These are phyloP conservation scores for Hypsopygia costalis DNA, from an alignment of 2,888 invertebrate genomes.

Conservation along the genomic window DNA sequence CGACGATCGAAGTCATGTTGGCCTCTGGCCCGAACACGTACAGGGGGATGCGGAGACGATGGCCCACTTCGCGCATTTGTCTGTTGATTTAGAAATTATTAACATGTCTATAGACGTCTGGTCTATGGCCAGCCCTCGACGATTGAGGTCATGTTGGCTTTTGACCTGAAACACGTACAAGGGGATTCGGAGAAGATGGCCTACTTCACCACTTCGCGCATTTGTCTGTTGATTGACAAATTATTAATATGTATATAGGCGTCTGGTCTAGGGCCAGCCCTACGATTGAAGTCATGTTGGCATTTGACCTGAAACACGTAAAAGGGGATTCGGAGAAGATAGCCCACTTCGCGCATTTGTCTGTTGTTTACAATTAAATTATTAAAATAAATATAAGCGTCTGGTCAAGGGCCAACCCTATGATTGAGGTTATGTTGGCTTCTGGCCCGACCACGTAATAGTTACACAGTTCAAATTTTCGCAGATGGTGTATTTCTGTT, in stretches of 20 bases:
- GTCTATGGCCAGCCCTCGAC: slow-evolving; percentile 98
- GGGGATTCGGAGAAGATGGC: slow-evolving; percentile 91
- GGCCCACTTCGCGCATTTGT: slow-evolving; percentile 94
- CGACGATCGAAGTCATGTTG: slow-evolving; percentile 99
- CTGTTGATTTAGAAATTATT: slow-evolving; percentile 43
- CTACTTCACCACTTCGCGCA: slow-evolving; percentile 96
- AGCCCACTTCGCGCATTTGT: slow-evolving; percentile 94
- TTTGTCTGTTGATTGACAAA: slow-evolving; percentile 77
- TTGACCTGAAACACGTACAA: slow-evolving; percentile 98
- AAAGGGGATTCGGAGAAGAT: slow-evolving; percentile 92
- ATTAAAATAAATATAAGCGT: too few relatives aligned
- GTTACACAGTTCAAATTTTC: too few relatives aligned
- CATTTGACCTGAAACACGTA: slow-evolving; percentile 99
- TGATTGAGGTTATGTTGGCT: slow-evolving; percentile 99
- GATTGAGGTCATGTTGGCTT: slow-evolving; percentile 99
- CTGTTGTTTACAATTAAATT: slow-evolving; percentile 44
- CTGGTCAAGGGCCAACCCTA: slow-evolving; percentile 97
- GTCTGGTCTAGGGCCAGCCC: slow-evolving; percentile 97
- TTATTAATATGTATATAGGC: too few relatives aligned
- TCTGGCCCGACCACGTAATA: slow-evolving; percentile 99
- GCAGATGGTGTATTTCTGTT: too few relatives aligned
- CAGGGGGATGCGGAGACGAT: slow-evolving; percentile 92
- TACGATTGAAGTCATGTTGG: slow-evolving; percentile 99
- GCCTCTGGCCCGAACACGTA: slow-evolving; percentile 99
- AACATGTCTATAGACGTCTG: too few relatives aligned